phyloP scores from a whole-genome alignment of 2,888 invertebrate species.

The Caenorhabditis macrosperma region DNA sequence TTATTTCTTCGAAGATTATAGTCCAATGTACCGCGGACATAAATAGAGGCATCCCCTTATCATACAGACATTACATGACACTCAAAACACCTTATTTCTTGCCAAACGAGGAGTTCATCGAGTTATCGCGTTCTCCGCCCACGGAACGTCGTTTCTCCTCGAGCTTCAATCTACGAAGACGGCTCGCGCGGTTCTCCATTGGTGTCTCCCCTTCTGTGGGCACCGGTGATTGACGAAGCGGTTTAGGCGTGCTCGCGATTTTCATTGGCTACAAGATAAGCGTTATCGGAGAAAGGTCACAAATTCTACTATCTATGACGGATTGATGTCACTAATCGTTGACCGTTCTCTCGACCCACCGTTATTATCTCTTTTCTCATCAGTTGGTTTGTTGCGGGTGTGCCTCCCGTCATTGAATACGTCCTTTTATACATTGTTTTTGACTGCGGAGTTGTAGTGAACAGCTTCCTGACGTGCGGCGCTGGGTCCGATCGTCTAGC shows the following conservation, averaged over 20 bases:
- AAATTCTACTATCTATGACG: background rate
- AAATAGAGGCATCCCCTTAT: conserved; percentile 17
- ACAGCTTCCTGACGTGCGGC: background rate
- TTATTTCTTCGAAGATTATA: conserved; percentile 29
- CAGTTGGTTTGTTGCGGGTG: background rate
- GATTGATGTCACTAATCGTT: background rate
- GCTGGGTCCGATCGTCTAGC: background rate
- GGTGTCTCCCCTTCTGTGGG: conserved; percentile 38
- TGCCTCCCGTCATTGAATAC: background rate
- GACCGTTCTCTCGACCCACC: conserved; percentile 9
- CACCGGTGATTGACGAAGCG: background rate
- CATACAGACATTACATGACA: background rate
- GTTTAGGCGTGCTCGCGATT: background rate
- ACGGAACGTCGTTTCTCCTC: conserved; percentile 20
- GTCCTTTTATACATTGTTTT: background rate
- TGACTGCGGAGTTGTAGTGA: conserved; percentile 13
- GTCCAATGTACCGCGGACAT: conserved; percentile 12
- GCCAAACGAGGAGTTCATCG: conserved; percentile 36
- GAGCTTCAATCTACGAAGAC: conserved; percentile 36
- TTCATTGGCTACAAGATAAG: conserved; percentile 17
- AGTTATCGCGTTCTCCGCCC: background rate
- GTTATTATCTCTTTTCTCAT: conserved; percentile 7
- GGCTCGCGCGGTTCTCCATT: conserved; percentile 48
- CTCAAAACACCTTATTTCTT: background rate
- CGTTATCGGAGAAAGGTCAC: background rate